Conservation (phyloP, 2,888 invertebrate genomes). For the Molorchus minor region DNA sequence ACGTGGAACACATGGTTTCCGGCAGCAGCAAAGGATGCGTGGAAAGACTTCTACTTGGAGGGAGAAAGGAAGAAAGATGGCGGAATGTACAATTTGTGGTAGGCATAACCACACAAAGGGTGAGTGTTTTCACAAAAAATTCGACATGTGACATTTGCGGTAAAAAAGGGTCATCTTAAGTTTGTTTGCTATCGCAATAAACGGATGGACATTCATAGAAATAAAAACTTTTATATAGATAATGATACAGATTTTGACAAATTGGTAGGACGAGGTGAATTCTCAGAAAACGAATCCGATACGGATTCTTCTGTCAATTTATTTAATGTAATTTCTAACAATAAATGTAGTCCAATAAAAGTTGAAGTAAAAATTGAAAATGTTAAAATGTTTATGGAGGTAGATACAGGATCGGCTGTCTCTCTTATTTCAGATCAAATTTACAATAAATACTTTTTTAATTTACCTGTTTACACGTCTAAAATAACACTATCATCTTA, state of each 20-base stretch:
- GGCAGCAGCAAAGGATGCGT: not conserved
- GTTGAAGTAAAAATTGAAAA: not conserved
- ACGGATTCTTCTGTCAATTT: not conserved
- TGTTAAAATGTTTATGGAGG: not conserved
- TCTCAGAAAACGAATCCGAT: not conserved
- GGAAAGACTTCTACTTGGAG: not conserved
- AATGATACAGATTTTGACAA: not conserved
- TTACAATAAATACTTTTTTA: not conserved
- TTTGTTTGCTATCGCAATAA: not conserved
- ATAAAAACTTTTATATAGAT: not conserved
- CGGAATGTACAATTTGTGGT: not conserved
- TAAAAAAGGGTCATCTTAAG: not conserved
- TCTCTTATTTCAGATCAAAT: not conserved
- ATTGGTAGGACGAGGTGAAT: not conserved
- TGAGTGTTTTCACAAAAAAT: slow-evolving; percentile 3
- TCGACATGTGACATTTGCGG: not conserved
- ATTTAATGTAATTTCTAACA: not conserved
- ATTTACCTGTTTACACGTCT: not conserved
- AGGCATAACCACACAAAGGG: slow-evolving; percentile 1
- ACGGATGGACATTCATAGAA: not conserved
- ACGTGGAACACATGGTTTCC: not conserved
- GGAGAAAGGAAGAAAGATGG: not conserved
- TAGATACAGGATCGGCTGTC: not conserved
- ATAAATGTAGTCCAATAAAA: not conserved
- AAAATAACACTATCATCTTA: not conserved